These are phyloP conservation scores for Danio rerio DNA, from an alignment of 2,113 vertebrate genomes.

Conservation along the genomic window GRCz12tu NC_133198.1:36940001-36940500, in stretches of 20 bases:
- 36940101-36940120: background rate
- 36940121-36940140: constrained; percentile 53
- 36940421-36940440: constrained; percentile 58
- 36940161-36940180: constrained; percentile 42
- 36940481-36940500: background rate
- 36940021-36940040: too few species aligned
- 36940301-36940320: background rate
- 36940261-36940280: constrained; percentile 78
- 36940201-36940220: constrained; percentile 82
- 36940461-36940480: background rate
- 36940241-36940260: constrained; percentile 76
- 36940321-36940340: background rate
- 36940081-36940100: too few species aligned
- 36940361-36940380: background rate
- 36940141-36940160: constrained; percentile 1
- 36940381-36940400: background rate
- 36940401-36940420: constrained; percentile 71
- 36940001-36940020: too few species aligned
- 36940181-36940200: constrained; percentile 50
- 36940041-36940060: too few species aligned
- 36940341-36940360: background rate
- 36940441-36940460: background rate
- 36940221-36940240: constrained; percentile 81
- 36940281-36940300: constrained; percentile 75
- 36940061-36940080: too few species aligned